These are phyloP conservation scores for Malurus leucopterus DNA, from an alignment of 2,797 vertebrate genomes.

Conservation along the genomic window DNA sequence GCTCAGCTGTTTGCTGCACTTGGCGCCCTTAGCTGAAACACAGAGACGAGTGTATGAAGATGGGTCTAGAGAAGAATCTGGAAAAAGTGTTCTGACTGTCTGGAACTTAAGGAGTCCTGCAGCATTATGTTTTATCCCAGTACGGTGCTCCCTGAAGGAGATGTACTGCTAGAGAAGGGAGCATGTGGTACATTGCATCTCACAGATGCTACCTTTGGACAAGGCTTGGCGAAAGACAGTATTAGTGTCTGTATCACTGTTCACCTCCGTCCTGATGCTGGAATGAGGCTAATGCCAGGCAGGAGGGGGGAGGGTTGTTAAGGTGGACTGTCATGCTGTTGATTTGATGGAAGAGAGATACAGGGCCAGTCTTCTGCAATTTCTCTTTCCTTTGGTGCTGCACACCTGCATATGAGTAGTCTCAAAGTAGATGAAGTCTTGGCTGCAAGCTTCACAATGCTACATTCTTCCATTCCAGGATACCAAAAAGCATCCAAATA, in stretches of 20 bases:
- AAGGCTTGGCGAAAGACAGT: neutral
- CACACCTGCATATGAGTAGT: neutral
- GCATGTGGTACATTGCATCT: neutral
- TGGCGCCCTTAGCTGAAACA: neutral
- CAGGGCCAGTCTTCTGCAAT: neutral
- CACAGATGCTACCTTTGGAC: neutral
- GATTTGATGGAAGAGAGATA: neutral
- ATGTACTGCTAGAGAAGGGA: neutral
- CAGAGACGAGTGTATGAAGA: neutral
- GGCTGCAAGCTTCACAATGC: neutral
- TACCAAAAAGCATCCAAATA: slow-evolving; percentile 1
- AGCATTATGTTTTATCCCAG: neutral
- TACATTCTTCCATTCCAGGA: neutral
- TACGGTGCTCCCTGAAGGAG: neutral
- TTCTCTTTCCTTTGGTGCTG: neutral
- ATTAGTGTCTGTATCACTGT: neutral
- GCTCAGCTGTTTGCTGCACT: slow-evolving; percentile 55
- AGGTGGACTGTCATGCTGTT: slow-evolving; percentile 1
- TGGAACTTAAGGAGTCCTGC: neutral
- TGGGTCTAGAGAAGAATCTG: neutral
- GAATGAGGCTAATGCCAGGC: slow-evolving; percentile 32
- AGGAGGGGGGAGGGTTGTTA: slow-evolving; percentile 38
- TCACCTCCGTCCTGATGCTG: slow-evolving; percentile 1
- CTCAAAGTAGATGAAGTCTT: slow-evolving; percentile 2
- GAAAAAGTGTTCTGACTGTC: neutral